Base-by-base conservation (phyloP, 2,797 vertebrate species). In the Phrynocephalus vlangalii region DNA sequence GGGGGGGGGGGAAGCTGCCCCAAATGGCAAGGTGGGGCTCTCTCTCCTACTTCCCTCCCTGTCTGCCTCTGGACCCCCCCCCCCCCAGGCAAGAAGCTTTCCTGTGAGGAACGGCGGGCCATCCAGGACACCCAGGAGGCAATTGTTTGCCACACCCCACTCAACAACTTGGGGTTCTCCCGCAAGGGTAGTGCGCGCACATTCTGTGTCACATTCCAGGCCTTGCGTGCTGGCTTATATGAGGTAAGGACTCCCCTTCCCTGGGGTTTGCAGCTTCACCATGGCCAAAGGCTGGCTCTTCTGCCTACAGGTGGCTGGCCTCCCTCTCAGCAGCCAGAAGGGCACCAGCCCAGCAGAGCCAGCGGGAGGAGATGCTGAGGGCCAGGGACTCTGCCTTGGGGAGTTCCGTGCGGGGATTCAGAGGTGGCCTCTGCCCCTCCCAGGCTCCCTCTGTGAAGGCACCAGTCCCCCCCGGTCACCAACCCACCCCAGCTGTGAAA, bases 131-230 rank as follows among this genome's bases (percentile, higher is more conserved):
- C 95, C 1, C 92, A 98, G 91, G 96, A 97, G 0, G 96, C 98
- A 0, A 96, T 99, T 0, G 97, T 99, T 30, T 99, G 98, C 92
- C 98, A 98, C 96, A 97, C 98, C 0, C 98, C 98, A 0, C 97
- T 99, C 93, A 98, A 97, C 93, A 98, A 98, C 93, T 96, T 99
- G 0, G 98, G 98, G 5, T 98, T 98, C 91, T 99, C 98, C 70
- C 97, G 97, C 22, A 98, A 97, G 93, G 98, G 98, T 93, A 98
- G 98, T 52, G 98, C 98, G 0, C 95, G 98, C 60, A 98, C 98
- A 1, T 98, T 98, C 96, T 98, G 97, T 0, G 98, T 99, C 87
- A 97, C 97, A 30, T 99, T 99, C 94, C 98, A 99, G 96, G 98
- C 98, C 67, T 96, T 99, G 86, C 96, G 95, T 50, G 96, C 98